Base-by-base conservation (phyloP, 2,797 vertebrate genomes). In the Ceryle rudis region DNA sequence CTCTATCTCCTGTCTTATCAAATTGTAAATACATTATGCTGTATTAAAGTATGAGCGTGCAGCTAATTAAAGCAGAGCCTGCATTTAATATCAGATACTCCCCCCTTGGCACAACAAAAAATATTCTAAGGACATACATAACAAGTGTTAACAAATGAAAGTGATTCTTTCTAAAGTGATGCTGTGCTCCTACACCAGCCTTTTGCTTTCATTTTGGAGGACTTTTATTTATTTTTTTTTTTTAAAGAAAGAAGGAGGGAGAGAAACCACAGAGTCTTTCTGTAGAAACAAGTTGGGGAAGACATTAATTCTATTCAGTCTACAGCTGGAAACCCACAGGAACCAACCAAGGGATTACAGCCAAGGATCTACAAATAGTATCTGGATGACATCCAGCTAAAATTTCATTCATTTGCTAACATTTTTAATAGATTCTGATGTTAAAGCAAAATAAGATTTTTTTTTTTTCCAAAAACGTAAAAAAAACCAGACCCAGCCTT, bases 21-120 rank as follows among this genome's bases (percentile, higher is more conserved):
- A 96, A 95, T 85, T 96, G 89, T 95, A 96, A 97, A 97, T 95
- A 95, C 79, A 94, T 95, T 96, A 95, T 88, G 65, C 81, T 81
- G 55, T 84, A 93, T 94, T 96, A 96, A 94, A 96, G 61, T 84
- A 83, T 23, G 35, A 96, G 61, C 41, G 25, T 81, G 85, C 69
- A 81, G 49, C 75, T 87, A 91, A 96, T 97, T 97, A 95, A 96
- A 96, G 65, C 70, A 90, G 54, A 74, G 11, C 11, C n/a, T 66
- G 89, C 42, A 88, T 75, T 97, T 89, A 96, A 77, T 93, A 94
- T 89, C 93, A 86, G 71, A 85, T 91, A 49, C 80, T 94, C 37
- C 71, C 44, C 52, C 29, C 60, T 26, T 33, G 60, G 94, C 67
- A 70, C 29, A 94, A 71, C 81, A 92, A 72, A 73, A 91, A 95